A percentile compares a stretch with the other conserved stretches of the same genome.
phyloP scores from a whole-genome alignment of 2,113 vertebrate species.

The Myotis brandtii region DNA sequence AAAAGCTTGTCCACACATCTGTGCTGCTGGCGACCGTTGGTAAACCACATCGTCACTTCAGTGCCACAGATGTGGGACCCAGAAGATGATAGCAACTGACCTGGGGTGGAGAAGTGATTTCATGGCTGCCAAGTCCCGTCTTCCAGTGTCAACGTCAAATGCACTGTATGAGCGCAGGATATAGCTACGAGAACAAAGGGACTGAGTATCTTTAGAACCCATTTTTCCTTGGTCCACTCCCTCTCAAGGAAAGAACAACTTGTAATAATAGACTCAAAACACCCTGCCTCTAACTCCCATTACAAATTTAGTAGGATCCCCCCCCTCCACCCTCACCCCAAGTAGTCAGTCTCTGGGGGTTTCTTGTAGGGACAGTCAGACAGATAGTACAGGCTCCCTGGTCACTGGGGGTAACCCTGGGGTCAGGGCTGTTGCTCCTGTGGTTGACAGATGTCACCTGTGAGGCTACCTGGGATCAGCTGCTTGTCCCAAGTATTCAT shows the following conservation, averaged over 20 bases:
- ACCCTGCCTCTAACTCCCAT: not conserved
- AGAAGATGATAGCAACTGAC: not conserved
- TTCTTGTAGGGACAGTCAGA: not conserved
- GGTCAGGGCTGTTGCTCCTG: not conserved
- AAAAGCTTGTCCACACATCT: not conserved
- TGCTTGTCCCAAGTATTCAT: not conserved
- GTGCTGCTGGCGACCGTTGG: not conserved
- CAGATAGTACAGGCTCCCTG: not conserved
- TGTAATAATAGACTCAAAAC: not conserved
- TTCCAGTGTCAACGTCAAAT: not conserved
- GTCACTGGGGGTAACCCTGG: not conserved
- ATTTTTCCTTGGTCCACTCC: not conserved
- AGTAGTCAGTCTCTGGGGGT: not conserved
- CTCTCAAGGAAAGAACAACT: not conserved
- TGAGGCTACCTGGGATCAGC: not conserved
- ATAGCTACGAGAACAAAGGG: not conserved
- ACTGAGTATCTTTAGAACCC: not conserved
- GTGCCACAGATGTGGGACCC: not conserved
- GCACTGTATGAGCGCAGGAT: not conserved
- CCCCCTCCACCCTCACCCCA: not conserved
- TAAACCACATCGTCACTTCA: not conserved
- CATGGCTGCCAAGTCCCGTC: too few relatives aligned
- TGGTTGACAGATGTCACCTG: not conserved
- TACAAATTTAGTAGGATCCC: not conserved
- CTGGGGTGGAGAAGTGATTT: not conserved